Percentiles rank a stretch among this genome's conserved stretches.
phyloP scores from a whole-genome alignment of 2,888 invertebrate species.

The Hemithea aestivaria region DNA sequence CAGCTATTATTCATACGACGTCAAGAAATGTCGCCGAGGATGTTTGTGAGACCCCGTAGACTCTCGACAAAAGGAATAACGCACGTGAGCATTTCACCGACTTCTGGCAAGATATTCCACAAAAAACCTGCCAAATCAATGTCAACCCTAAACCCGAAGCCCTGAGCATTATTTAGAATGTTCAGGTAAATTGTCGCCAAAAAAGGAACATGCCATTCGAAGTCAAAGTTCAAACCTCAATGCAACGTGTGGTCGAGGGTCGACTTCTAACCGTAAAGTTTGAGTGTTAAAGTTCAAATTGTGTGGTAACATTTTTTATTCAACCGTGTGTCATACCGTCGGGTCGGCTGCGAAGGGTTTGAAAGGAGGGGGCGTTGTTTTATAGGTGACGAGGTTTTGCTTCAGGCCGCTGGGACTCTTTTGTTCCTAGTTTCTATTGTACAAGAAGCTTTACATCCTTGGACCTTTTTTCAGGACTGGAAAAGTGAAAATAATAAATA shows the following conservation, averaged over 20 bases:
- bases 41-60: conserved; percentile 36
- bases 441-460: conserved; percentile 21
- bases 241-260: conserved; percentile 33
- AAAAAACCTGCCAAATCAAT: conserved; percentile 30
- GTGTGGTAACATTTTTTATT: conserved; percentile 38
- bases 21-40: conserved; percentile 40
- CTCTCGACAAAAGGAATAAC: conserved; percentile 52
- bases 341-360: conserved; percentile 36
- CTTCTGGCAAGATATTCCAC: conserved; percentile 41
- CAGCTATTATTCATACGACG: conserved; percentile 37
- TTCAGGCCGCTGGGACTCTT: conserved; percentile 28
- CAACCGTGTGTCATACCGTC: conserved; percentile 47
- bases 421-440: conserved; percentile 34
- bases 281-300: conserved; percentile 38
- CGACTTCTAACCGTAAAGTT: conserved; percentile 32
- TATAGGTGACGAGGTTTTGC: conserved; percentile 58
- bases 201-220: conserved; percentile 46
- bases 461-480: conserved; percentile 6
- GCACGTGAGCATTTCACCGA: conserved; percentile 52
- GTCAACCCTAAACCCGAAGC: conserved; percentile 30
- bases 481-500: neutral
- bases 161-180: conserved; percentile 32
- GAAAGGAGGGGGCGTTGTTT: conserved; percentile 46
- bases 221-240: conserved; percentile 63
- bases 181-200: conserved; percentile 23